Conservation (phyloP, 2,113 vertebrate genomes). For the Cavia porcellus region DNA sequence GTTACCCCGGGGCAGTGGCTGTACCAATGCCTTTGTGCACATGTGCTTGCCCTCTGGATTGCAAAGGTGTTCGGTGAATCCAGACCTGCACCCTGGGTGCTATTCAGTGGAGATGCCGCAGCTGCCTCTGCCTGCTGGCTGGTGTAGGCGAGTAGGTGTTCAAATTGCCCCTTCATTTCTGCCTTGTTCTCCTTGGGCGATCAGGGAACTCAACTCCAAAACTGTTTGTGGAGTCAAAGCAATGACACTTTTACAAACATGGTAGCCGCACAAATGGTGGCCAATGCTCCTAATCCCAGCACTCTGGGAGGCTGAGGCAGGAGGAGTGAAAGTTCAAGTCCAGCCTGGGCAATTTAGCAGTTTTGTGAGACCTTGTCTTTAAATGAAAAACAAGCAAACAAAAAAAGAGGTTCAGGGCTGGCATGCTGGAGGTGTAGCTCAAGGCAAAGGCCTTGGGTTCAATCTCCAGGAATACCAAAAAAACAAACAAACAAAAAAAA, state of each 20-base stretch:
- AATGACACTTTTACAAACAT: neutral
- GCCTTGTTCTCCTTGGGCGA: neutral
- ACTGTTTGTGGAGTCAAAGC: neutral
- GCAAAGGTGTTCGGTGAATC: neutral
- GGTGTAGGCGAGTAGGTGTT: neutral
- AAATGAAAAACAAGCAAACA: neutral
- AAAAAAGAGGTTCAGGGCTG: too few species aligned
- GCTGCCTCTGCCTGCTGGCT: accelerated
- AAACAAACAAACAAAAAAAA: too few species aligned
- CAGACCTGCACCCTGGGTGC: neutral
- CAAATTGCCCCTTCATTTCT: neutral
- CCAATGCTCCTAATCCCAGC: neutral
- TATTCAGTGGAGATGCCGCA: accelerated
- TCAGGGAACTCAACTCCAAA: neutral
- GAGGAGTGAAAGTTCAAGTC: neutral
- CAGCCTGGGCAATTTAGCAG: neutral
- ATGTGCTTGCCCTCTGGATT: neutral
- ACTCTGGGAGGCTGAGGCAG: neutral
- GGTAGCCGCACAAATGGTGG: neutral
- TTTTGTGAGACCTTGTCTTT: neutral
- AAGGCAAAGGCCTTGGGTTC: neutral
- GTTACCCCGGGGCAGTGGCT: neutral
- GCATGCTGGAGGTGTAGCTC: neutral
- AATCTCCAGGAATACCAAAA: neutral
- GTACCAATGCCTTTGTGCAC: neutral